phyloP scores from a whole-genome alignment of 1,140 invertebrate genomes.

The Trichomalopsis sarcophagae region DNA sequence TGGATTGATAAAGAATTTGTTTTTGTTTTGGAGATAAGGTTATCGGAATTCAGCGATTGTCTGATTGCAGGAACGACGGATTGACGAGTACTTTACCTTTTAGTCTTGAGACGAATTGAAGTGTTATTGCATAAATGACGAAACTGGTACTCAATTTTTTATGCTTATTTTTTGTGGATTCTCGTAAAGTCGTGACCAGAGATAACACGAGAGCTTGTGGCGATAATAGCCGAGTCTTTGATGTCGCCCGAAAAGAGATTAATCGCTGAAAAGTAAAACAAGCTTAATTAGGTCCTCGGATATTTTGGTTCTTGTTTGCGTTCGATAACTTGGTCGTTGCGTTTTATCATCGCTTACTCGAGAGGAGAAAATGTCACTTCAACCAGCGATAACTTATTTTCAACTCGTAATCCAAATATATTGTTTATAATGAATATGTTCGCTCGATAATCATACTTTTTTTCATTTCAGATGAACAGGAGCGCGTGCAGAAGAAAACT shows the following conservation, averaged over 20 bases:
- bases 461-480: constrained; percentile 95
- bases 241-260: constrained; percentile 18
- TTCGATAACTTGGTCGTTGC: background rate
- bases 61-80: too few species aligned
- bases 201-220: background rate
- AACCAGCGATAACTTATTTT: background rate
- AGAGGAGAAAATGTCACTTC: background rate
- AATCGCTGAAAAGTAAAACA: background rate
- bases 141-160: too few species aligned
- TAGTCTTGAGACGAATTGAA: background rate
- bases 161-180: too few species aligned
- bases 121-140: background rate
- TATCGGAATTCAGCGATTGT: too few species aligned
- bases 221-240: constrained; percentile 32
- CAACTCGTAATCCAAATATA: background rate
- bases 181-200: too few species aligned
- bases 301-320: too few species aligned
- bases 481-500: constrained; percentile 98
- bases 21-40: too few species aligned
- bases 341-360: background rate
- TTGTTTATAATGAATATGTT: background rate
- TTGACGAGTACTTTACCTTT: too few species aligned
- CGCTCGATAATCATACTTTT: constrained; percentile 29
- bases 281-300: too few species aligned
- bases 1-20: too few species aligned